These are phyloP conservation scores for Brachionus manjavacas DNA, from an alignment of 1,140 invertebrate species.

Conservation along the genomic window DNA sequence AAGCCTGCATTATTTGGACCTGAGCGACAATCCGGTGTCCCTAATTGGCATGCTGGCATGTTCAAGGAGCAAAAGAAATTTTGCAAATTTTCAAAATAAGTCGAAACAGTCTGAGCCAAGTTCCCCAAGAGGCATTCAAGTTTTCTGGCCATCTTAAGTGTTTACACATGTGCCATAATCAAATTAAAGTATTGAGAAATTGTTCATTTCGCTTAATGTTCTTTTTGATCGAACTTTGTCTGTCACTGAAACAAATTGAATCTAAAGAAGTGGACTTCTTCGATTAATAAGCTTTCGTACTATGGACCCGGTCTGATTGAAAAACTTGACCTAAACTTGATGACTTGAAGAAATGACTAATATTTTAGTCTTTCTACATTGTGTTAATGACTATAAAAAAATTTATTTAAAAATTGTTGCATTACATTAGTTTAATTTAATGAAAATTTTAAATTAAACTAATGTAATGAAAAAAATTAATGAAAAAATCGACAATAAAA, in stretches of 20 bases:
- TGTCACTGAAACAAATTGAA: slow-evolving; percentile 18
- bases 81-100: slow-evolving; percentile 1
- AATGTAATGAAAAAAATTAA: too few species aligned
- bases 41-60: neutral
- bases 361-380: too few species aligned
- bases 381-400: too few species aligned
- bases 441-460: too few species aligned
- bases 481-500: too few species aligned
- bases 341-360: too few species aligned
- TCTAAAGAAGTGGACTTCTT: neutral
- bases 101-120: neutral
- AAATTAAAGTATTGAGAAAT: slow-evolving; percentile 19
- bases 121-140: neutral
- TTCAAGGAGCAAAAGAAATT: neutral
- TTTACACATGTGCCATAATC: neutral
- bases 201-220: slow-evolving; percentile 40
- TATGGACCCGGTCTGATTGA: slow-evolving; percentile 33
- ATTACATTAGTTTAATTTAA: too few species aligned
- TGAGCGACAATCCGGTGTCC: neutral
- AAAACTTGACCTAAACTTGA: slow-evolving; percentile 28
- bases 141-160: neutral
- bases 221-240: neutral
- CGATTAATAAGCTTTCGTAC: neutral
- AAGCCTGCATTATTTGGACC: neutral
- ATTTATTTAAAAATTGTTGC: too few species aligned